These are phyloP conservation scores for Dipus sagitta DNA, from an alignment of 2,797 vertebrate species.

Conservation along the genomic window DNA sequence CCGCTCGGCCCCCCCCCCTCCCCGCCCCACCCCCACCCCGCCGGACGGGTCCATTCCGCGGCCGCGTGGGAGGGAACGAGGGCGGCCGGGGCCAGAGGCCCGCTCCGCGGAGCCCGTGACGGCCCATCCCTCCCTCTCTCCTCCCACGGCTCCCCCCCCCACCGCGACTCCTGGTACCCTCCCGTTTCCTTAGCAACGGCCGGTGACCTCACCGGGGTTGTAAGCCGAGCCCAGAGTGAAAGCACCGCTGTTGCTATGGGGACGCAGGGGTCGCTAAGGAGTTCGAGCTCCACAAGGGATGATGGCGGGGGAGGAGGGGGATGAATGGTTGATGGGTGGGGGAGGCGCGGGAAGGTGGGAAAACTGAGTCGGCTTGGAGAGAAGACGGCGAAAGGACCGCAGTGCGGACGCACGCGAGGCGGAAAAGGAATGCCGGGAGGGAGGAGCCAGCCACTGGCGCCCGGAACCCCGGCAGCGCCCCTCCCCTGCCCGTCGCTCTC, in stretches of 20 bases:
- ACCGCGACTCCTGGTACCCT: constrained; percentile 11
- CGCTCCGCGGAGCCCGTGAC: neutral
- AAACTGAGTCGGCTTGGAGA: neutral
- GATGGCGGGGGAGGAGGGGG: neutral
- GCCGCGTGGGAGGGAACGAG: too few species aligned
- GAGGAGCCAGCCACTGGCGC: neutral
- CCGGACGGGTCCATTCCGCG: constrained; percentile 69
- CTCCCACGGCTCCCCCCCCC: neutral
- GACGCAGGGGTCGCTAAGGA: constrained; percentile 70
- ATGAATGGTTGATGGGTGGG: neutral
- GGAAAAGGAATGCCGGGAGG: neutral
- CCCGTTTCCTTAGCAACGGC: constrained; percentile 77
- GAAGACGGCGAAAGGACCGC: neutral
- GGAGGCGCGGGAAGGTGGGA: neutral
- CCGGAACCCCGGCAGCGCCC: neutral
- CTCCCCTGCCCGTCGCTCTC: too few species aligned
- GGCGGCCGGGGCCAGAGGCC: neutral
- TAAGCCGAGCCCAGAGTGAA: constrained; percentile 74
- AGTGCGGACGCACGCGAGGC: neutral
- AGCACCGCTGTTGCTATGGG: constrained; percentile 80
- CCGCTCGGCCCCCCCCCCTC: neutral
- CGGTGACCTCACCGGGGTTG: constrained; percentile 75
- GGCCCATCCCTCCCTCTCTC: neutral
- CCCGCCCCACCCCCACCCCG: neutral
- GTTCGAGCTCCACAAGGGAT: constrained; percentile 31